These are phyloP conservation scores for Pluvianellus socialis DNA, from an alignment of 2,113 vertebrate species.

Conservation along the genomic window DNA sequence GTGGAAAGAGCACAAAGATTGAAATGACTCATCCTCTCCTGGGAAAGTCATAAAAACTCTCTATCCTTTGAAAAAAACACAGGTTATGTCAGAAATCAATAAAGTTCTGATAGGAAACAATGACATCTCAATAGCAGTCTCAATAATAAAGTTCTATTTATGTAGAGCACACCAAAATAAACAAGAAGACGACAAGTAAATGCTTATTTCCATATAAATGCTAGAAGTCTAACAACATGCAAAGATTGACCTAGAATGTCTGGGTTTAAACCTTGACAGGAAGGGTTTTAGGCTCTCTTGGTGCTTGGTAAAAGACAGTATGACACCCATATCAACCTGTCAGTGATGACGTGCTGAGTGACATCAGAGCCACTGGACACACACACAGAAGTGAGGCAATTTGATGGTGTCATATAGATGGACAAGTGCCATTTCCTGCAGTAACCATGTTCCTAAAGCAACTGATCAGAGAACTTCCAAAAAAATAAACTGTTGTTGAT, in stretches of 20 bases:
- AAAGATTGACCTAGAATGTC: background rate
- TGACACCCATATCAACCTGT: background rate
- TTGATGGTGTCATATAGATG: background rate
- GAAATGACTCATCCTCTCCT: constrained; percentile 17
- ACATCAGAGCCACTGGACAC: background rate
- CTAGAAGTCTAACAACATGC: background rate
- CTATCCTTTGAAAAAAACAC: background rate
- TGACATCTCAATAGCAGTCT: background rate
- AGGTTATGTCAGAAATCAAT: background rate
- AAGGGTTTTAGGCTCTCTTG: background rate
- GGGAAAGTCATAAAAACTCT: background rate
- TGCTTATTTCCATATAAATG: background rate
- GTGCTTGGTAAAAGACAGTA: background rate
- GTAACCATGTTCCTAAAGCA: background rate
- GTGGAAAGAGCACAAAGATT: background rate
- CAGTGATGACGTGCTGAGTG: background rate
- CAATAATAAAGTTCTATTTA: background rate
- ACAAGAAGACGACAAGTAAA: background rate
- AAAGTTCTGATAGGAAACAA: background rate
- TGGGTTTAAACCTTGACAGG: background rate
- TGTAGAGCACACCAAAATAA: background rate
- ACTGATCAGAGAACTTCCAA: background rate
- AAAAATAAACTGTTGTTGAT: background rate
- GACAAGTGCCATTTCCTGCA: background rate
- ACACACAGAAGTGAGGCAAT: background rate